phyloP scores from a whole-genome alignment of 2,797 vertebrate genomes.

The Myripristis murdjan region DNA sequence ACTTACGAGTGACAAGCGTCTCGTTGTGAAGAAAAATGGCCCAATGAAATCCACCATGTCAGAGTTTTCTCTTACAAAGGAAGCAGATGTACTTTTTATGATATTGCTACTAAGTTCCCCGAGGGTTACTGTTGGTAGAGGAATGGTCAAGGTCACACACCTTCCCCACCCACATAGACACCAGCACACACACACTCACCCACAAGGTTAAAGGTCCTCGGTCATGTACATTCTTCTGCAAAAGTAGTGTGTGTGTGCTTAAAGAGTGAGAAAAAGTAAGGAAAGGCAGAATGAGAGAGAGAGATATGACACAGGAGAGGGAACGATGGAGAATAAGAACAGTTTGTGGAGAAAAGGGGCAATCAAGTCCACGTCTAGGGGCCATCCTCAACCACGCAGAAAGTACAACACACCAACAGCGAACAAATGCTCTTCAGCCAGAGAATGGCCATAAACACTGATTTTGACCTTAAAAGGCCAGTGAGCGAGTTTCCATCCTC shows the following conservation, averaged over 20 bases:
- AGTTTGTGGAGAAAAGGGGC: conserved; percentile 1
- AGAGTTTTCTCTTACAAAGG: background rate
- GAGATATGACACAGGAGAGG: background rate
- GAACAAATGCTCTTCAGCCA: conserved; percentile 38
- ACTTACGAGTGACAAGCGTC: background rate
- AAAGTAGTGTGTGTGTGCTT: background rate
- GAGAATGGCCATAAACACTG: conserved; percentile 30
- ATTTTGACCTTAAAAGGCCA: conserved; percentile 68
- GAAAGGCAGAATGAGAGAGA: background rate
- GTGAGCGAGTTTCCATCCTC: conserved; percentile 37
- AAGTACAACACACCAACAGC: conserved; percentile 27
- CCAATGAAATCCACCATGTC: background rate
- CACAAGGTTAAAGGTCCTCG: background rate
- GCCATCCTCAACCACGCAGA: conserved; percentile 25
- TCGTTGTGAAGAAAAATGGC: conserved; percentile 3
- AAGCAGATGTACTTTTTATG: conserved; percentile 14
- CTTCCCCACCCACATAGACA: conserved; percentile 7
- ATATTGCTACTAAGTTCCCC: conserved; percentile 4
- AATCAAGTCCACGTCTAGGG: conserved; percentile 18
- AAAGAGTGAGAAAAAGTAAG: background rate
- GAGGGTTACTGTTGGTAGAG: conserved; percentile 7
- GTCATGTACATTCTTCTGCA: background rate
- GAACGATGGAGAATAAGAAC: conserved; percentile 9
- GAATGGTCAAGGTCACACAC: conserved; percentile 38
- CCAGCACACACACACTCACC: conserved; percentile 6